A percentile compares a stretch with the other conserved stretches of the same genome.
Conservation (phyloP, 2,113 vertebrate genomes). For the Craseonycteris thonglongyai region DNA sequence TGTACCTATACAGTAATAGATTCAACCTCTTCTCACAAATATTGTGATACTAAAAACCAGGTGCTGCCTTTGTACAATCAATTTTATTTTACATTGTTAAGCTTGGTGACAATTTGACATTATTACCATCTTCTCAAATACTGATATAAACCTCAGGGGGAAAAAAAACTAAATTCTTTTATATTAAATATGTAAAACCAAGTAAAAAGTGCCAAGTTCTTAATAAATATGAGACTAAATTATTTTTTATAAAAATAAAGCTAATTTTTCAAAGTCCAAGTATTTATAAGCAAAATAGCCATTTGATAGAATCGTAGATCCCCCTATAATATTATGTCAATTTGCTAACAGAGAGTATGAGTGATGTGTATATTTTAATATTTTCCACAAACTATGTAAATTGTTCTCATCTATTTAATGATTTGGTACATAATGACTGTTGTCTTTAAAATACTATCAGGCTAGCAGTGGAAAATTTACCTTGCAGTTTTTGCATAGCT, state of each 20-base stretch:
- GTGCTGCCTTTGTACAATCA: not conserved
- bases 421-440: not conserved
- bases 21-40: not conserved
- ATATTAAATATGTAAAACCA: not conserved
- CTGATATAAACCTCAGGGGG: not conserved
- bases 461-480: not conserved
- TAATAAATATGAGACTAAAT: not conserved
- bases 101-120: not conserved
- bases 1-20: not conserved
- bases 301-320: not conserved
- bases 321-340: not conserved
- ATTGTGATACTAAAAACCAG: not conserved
- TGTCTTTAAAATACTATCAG: not conserved
- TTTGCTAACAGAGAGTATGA: not conserved
- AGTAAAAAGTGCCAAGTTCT: not conserved
- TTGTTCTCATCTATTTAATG: not conserved
- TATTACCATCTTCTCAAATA: not conserved
- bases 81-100: not conserved
- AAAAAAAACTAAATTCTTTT: not conserved
- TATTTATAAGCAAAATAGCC: not conserved
- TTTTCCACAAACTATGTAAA: not conserved
- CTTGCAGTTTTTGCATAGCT: not conserved
- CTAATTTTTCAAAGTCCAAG: not conserved
- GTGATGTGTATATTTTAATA: not conserved
- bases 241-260: not conserved